phyloP scores from a whole-genome alignment of 2,113 vertebrate genomes.

The Oryctolagus cuniculus region DNA sequence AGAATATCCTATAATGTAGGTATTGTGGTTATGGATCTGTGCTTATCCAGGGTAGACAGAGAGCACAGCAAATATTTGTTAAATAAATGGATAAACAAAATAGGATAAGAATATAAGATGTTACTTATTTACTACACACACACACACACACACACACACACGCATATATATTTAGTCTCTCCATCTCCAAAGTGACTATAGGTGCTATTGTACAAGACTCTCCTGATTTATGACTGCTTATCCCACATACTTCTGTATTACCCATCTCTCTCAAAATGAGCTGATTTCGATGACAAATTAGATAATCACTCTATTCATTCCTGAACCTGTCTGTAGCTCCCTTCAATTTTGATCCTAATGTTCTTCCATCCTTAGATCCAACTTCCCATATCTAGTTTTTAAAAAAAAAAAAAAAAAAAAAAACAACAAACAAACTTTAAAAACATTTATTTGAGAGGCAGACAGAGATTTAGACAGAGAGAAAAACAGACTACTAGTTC shows the following conservation, averaged over 20 bases:
- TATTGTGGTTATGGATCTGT: background rate
- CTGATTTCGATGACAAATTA: background rate
- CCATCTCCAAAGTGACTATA: background rate
- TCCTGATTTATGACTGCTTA: slow-evolving; percentile 1
- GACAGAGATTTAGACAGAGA: no score
- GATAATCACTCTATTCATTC: background rate
- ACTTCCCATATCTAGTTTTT: background rate
- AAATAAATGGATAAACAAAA: slow-evolving; percentile 14
- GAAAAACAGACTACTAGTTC: no score
- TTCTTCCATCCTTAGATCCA: background rate
- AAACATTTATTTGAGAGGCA: no score
- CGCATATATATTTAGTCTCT: background rate
- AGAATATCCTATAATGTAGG: background rate
- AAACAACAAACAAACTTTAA: no score
- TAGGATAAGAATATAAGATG: background rate
- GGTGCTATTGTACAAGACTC: background rate
- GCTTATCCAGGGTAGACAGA: background rate
- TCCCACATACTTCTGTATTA: background rate
- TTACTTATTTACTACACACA: background rate
- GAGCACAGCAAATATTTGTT: background rate
- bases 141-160: no score
- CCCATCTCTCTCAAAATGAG: background rate
- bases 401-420: no score
- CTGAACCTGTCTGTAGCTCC: background rate
- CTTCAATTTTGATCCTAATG: background rate